Conservation (phyloP, 2,888 invertebrate genomes). For the Anagyrus pseudococci region DNA sequence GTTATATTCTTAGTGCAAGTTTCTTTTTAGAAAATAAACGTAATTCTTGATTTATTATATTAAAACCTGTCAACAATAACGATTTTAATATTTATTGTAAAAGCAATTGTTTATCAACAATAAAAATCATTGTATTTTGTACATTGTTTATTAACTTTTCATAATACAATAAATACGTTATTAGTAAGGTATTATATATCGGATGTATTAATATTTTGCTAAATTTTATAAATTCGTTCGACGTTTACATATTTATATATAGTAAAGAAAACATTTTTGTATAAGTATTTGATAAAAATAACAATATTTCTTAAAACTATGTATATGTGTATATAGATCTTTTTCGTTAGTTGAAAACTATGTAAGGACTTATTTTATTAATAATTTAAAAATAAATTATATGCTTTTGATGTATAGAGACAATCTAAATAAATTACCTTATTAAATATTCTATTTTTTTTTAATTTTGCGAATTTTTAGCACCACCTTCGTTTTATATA, state of each 20-base stretch:
- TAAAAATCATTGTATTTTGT: conserved; percentile 40
- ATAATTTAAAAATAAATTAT: conserved; percentile 24
- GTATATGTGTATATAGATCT: conserved; percentile 9
- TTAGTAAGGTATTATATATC: conserved; percentile 53
- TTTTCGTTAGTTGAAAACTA: conserved; percentile 5
- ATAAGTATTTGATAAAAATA: conserved; percentile 32
- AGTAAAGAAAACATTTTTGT: conserved; percentile 28
- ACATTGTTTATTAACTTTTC: conserved; percentile 56
- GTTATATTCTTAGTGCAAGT: too few species aligned
- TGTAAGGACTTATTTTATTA: conserved; percentile 8
- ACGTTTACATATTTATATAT: conserved; percentile 26
- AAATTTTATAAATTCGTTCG: conserved; percentile 20
- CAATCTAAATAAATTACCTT: conserved; percentile 14
- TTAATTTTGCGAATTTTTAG: conserved; percentile 24
- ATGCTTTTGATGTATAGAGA: too few species aligned
- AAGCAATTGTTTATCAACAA: conserved; percentile 30
- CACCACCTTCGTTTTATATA: conserved; percentile 36
- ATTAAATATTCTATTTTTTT: conserved; percentile 5
- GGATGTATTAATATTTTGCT: conserved; percentile 16
- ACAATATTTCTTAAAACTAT: conserved; percentile 36
- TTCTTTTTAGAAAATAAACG: too few species aligned
- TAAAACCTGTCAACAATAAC: too few species aligned
- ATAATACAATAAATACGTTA: conserved; percentile 58
- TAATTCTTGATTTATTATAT: too few species aligned
- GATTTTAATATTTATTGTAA: too few species aligned